Percentiles rank a stretch among this genome's conserved stretches.
phyloP scores from a whole-genome alignment of 1,140 invertebrate genomes.

The Monochamus saltuarius region DNA sequence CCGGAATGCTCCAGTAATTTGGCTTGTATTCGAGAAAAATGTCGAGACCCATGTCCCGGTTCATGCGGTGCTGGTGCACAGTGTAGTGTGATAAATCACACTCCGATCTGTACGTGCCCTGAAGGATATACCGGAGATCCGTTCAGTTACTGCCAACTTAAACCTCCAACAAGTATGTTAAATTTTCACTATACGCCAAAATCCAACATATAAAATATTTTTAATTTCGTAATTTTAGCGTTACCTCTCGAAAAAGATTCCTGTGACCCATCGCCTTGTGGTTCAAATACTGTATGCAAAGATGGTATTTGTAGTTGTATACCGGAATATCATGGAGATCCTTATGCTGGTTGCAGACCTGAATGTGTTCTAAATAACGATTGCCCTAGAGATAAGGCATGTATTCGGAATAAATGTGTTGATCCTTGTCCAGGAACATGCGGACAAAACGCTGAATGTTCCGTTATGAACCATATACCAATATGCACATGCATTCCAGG shows the following conservation, averaged over 20 bases:
- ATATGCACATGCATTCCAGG: conserved; percentile 69
- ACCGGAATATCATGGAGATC: conserved; percentile 66
- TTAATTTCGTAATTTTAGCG: conserved; percentile 36
- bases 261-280: conserved; percentile 77
- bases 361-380: conserved; percentile 74
- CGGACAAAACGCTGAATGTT: conserved; percentile 70
- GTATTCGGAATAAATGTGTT: conserved; percentile 67
- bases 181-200: not conserved
- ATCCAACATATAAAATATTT: no score
- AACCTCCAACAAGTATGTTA: conserved; percentile 6
- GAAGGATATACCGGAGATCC: conserved; percentile 69
- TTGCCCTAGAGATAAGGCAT: conserved; percentile 70
- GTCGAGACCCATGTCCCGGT: conserved; percentile 70
- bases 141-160: conserved; percentile 43
- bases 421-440: conserved; percentile 72
- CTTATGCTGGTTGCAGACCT: conserved; percentile 62
- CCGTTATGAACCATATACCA: conserved; percentile 73
- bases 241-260: conserved; percentile 56
- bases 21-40: conserved; percentile 67
- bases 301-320: conserved; percentile 65
- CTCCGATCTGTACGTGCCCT: conserved; percentile 68
- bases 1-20: conserved; percentile 63
- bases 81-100: conserved; percentile 70
- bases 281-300: conserved; percentile 73
- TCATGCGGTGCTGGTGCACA: conserved; percentile 71